Conservation (phyloP, 2,797 vertebrate genomes). For the Notolepis coatsorum region DNA sequence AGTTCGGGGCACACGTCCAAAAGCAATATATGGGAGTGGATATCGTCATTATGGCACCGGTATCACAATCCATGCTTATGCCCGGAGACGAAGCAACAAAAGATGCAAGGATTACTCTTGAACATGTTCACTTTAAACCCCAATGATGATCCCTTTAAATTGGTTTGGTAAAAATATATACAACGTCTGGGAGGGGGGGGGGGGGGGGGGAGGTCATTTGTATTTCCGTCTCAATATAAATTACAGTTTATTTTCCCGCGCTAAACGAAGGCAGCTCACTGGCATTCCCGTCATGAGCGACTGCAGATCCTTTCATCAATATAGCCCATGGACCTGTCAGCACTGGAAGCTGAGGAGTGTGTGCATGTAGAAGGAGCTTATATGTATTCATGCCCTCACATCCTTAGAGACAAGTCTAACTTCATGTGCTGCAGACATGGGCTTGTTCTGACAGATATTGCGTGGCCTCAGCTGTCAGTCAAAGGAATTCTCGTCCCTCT, state of each 20-base stretch:
- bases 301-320: conserved; percentile 1
- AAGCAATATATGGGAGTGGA: conserved; percentile 1
- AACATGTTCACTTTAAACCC: not conserved
- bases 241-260: no score
- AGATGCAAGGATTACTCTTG: not conserved
- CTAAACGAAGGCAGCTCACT: not conserved
- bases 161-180: no score
- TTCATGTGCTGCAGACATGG: not conserved
- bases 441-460: conserved; percentile 1
- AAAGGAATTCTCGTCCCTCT: conserved; percentile 2
- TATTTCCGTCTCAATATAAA: no score
- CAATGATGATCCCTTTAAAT: not conserved
- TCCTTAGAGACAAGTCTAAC: conserved; percentile 2
- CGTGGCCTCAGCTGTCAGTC: conserved; percentile 1
- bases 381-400: not conserved
- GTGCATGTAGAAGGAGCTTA: not conserved
- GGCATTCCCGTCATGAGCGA: not conserved
- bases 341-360: not conserved
- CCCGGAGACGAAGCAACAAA: not conserved
- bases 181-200: no score
- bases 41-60: conserved; percentile 22
- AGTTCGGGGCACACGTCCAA: not conserved
- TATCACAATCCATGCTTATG: not conserved
- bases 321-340: not conserved
- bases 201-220: no score